Evolutionary conservation across 37 sponge, comb jelly and placozoan species (phyloP), one percentile per base, ranked within the genome.

Genomic region (Petrosia ficiformis): DNA sequence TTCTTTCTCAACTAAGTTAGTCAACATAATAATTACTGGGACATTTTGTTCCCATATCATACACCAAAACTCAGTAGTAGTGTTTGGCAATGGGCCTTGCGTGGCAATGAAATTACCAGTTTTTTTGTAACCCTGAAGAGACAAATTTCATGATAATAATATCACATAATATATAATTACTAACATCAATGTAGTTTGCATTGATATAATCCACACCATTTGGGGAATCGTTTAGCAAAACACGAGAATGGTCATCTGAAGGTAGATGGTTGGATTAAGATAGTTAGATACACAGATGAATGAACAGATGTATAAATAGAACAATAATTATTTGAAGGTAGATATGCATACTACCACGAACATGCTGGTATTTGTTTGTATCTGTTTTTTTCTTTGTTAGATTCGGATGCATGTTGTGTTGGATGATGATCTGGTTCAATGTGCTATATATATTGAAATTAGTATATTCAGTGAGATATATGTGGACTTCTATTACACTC

Each of bases 241-340:
- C 97, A 70, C 97, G 80, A 29, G 97, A 87, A 56, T 92, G 88
- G 39, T 96, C 97, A 83, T 89, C 97, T 96, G n/a, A 80, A 59
- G n/a, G n/a, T n/a, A n/a, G n/a, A n/a, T n/a, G n/a, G n/a, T n/a
- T n/a, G n/a, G n/a, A n/a, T n/a, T n/a, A n/a, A n/a, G n/a, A n/a
- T n/a, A n/a, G n/a, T n/a, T n/a, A n/a, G n/a, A n/a, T n/a, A n/a
- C n/a, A n/a, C n/a, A n/a, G n/a, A n/a, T n/a, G n/a, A n/a, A n/a
- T n/a, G n/a, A n/a, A n/a, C n/a, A n/a, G n/a, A n/a, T n/a, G 8
- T 25, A 10, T n/a, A 57, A 29, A 69, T 1, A 36, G 2, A 68
- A 2, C 14, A 1, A 1, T 26, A 48, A 48, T 19, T 8, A 8
- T 19, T 48, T 8, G 54, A 19, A 14, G 54, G 8, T 14, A 14